Evolutionary conservation across 2,113 vertebrate species (phyloP).

Genomic region (Pungitius pungitius): DNA sequence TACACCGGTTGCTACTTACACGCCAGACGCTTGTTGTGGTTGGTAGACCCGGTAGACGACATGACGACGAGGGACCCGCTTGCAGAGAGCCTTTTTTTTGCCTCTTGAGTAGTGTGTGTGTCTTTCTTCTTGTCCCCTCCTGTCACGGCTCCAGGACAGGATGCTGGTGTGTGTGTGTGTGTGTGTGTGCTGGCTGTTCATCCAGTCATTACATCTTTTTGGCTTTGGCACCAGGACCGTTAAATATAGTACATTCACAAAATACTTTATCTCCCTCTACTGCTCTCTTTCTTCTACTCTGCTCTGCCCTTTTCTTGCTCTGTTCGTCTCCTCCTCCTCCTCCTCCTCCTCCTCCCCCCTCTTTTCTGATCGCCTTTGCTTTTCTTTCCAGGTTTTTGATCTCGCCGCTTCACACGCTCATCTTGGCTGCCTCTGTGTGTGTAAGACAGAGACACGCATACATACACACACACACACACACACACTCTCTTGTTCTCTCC

Average conservation of each 20-base stretch:
- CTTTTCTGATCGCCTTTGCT: conserved; percentile 53
- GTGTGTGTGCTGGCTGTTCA: conserved; percentile 55
- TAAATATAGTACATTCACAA: conserved; percentile 27
- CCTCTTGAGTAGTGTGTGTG: conserved; percentile 1
- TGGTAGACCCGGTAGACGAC: conserved; percentile 75
- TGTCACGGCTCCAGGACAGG: conserved; percentile 66
- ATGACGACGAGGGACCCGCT: conserved; percentile 60
- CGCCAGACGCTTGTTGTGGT: conserved; percentile 75
- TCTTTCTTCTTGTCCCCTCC: conserved; percentile 38
- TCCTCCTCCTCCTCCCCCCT: conserved; percentile 22
- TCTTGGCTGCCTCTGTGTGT: conserved; percentile 51
- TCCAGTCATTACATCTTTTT: conserved; percentile 57
- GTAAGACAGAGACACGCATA: conserved; percentile 23
- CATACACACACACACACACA: conserved; percentile 24
- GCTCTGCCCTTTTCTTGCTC: conserved; percentile 45
- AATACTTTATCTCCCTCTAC: conserved; percentile 19
- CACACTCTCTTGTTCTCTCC: conserved; percentile 41
- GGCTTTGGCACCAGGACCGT: conserved; percentile 38
- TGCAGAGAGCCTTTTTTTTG: conserved; percentile 38
- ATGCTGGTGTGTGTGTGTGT: conserved; percentile 48
- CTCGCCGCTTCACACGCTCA: conserved; percentile 67
- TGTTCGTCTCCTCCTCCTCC: conserved; percentile 31
- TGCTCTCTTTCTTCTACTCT: conserved; percentile 25
- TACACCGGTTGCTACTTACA: conserved; percentile 65
- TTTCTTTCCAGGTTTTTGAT: conserved; percentile 64